phyloP scores from a whole-genome alignment of 92 coral and sea anemone species.

The Epizoanthus ramosus region DNA sequence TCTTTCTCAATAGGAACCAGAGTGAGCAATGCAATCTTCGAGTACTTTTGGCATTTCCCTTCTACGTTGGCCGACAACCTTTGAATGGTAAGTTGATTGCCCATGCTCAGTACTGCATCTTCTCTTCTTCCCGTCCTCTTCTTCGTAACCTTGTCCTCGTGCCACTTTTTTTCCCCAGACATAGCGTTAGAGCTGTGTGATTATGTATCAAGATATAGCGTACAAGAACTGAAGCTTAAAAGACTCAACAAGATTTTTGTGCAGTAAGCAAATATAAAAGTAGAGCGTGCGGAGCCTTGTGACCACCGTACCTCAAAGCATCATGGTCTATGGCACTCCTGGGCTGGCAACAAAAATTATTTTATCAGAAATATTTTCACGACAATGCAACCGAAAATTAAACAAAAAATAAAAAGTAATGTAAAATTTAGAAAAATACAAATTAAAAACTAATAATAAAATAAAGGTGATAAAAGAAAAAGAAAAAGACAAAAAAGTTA shows the following conservation, averaged over 20 bases:
- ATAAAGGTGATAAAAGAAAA: no score
- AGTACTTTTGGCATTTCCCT: constrained; percentile 65
- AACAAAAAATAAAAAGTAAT: no score
- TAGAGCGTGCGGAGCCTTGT: not conserved
- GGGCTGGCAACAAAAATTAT: no score
- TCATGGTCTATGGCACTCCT: constrained; percentile 12
- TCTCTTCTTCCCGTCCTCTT: constrained; percentile 5
- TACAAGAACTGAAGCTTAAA: not conserved
- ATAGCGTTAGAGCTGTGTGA: not conserved
- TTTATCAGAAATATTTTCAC: no score
- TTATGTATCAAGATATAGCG: not conserved
- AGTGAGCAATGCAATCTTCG: constrained; percentile 54
- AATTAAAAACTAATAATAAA: no score
- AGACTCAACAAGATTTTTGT: not conserved
- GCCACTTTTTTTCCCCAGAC: constrained; percentile 26
- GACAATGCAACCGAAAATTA: no score
- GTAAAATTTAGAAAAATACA: no score
- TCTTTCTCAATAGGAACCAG: constrained; percentile 45
- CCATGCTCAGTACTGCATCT: not conserved
- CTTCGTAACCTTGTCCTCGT: constrained; percentile 7
- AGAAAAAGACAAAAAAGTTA: no score
- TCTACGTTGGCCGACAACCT: constrained; percentile 66
- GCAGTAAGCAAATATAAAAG: not conserved
- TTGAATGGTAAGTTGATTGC: constrained; percentile 56
- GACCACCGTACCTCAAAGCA: not conserved